A percentile compares a stretch with the other conserved stretches of the same genome.
Conservation (phyloP, 2,888 invertebrate genomes). For the Mythimna lalbum region DNA sequence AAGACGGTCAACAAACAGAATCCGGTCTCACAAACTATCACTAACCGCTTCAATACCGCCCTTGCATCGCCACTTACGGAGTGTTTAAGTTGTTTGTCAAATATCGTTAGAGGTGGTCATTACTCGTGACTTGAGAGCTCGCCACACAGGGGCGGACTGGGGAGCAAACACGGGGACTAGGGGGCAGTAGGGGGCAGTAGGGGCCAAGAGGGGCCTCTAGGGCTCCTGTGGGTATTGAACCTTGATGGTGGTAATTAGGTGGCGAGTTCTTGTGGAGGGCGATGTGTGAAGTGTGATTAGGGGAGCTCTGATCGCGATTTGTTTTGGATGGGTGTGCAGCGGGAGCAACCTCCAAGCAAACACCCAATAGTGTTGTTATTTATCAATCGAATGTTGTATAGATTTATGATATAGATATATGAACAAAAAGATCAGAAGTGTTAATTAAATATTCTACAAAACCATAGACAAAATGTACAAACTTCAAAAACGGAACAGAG, state of each 20-base stretch:
- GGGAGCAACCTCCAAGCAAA: too few relatives aligned
- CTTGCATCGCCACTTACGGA: slow-evolving; percentile 39
- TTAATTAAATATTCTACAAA: too few relatives aligned
- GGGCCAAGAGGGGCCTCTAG: slow-evolving; percentile 39
- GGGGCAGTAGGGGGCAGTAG: slow-evolving; percentile 2
- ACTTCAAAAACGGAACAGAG: too few relatives aligned
- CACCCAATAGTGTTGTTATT: too few relatives aligned
- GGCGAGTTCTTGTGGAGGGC: slow-evolving; percentile 26
- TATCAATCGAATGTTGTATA: too few relatives aligned
- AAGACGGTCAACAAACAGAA: not conserved
- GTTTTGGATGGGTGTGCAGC: slow-evolving; percentile 17
- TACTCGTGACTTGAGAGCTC: slow-evolving; percentile 71
- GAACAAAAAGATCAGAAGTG: not conserved
- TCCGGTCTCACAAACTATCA: slow-evolving; percentile 15
- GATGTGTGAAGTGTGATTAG: slow-evolving; percentile 26
- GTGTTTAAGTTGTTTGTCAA: slow-evolving; percentile 67
- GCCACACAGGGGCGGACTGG: slow-evolving; percentile 65
- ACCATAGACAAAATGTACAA: too few relatives aligned
- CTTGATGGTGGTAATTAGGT: slow-evolving; percentile 56
- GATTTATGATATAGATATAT: too few relatives aligned
- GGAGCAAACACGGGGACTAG: slow-evolving; percentile 39
- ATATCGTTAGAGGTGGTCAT: slow-evolving; percentile 75
- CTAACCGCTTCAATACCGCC: slow-evolving; percentile 30
- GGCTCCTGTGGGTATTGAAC: slow-evolving; percentile 49
- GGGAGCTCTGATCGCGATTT: slow-evolving; percentile 35